Evolutionary conservation across 2,797 vertebrate genomes (phyloP), one percentile per base, ranked within the genome.

Genomic region (Malacoraja senta): DNA sequence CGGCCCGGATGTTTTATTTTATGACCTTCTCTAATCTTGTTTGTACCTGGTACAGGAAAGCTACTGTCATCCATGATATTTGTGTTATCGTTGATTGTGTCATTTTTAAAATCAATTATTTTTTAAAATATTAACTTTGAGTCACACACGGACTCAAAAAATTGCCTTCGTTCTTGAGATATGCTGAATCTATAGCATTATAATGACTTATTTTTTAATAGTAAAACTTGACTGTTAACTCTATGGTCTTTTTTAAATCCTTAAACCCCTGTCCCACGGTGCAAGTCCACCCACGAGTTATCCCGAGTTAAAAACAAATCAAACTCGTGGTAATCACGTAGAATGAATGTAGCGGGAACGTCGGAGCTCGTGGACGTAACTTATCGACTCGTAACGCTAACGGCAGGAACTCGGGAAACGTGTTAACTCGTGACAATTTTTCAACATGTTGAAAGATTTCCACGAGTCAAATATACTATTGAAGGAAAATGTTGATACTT

Each of bases 11-110:
- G 44, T 38, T 92, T 12, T 58, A 29, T 92, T 92, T 91, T 76
- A 92, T 76, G 90, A 92, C 71, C 38, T 76, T 7, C 35, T 92
- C 76, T 92, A 76, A 92, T 76, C 74, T 53, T 92, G 26, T 12
- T 53, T 76, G 71, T 53, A n/a, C 38, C 71, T 74, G 90, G 90
- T 92, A 92, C 90, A 58, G 71, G 90, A 8, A 72, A 74, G 10
- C 35, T 38, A 92, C 84, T 24, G 19, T 19, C 61, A 35, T 68
- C 19, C 21, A 35, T 76, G 68, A 74, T 21, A 92, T 38, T 35
- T 92, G 44, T 26, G 10, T 44, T 29, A 13, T 12, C 74, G 21
- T 71, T n/a, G 13, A 17, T n/a, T 92, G 68, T 44, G 68, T 72
- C 68, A 74, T 74, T 35, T 53, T 53, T 92, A 26, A 13, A 76